Conservation (phyloP, 2,113 vertebrate species). For the Anas platyrhynchos region DNA sequence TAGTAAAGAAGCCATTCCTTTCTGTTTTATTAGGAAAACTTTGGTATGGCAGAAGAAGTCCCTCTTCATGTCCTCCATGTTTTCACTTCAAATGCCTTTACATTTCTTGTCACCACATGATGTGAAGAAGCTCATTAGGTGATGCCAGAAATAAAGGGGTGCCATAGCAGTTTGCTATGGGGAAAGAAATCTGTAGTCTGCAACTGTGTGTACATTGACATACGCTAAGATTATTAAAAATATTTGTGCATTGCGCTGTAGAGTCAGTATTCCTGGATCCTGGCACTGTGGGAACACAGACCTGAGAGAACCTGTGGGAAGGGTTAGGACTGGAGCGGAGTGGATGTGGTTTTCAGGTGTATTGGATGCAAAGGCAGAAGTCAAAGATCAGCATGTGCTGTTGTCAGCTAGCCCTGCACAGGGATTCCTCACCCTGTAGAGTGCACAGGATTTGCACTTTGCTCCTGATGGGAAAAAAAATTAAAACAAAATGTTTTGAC, state of each 20-base stretch:
- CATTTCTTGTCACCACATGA: neutral
- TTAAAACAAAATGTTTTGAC: neutral
- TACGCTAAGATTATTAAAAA: neutral
- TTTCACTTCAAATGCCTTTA: neutral
- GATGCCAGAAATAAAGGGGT: neutral
- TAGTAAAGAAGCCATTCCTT: neutral
- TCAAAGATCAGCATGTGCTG: fast-evolving
- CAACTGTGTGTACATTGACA: neutral
- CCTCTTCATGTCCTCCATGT: neutral
- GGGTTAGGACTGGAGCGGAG: neutral
- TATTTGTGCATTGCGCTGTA: neutral
- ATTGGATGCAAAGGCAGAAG: neutral
- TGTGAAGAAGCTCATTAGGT: constrained; percentile 4
- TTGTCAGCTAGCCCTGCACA: neutral
- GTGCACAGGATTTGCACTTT: fast-evolving
- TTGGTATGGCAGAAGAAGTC: neutral
- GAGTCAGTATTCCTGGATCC: neutral
- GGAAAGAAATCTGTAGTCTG: neutral
- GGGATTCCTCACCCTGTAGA: neutral
- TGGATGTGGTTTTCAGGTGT: neutral
- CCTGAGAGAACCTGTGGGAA: neutral
- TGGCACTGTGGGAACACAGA: neutral
- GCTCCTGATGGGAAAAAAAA: neutral
- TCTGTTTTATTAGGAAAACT: neutral
- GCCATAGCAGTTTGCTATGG: neutral